Conservation (phyloP, 2,113 vertebrate species). For the Trochalopteron elliotii region DNA sequence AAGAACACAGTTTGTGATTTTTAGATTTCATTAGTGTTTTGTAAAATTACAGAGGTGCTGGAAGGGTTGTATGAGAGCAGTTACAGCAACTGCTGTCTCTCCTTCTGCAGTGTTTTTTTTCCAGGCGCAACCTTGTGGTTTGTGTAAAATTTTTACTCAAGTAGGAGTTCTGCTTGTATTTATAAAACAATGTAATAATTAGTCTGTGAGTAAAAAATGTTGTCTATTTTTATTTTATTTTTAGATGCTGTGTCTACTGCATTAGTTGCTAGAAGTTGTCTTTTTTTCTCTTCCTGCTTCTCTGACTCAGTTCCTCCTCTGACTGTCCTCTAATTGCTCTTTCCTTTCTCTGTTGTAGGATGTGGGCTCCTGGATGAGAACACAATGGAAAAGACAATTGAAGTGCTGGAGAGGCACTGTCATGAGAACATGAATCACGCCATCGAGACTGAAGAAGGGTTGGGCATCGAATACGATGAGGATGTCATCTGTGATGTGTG, state of each 20-base stretch:
- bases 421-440: conserved; percentile 97
- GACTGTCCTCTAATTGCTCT: not conserved
- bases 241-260: not conserved
- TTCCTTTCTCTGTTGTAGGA: conserved; percentile 71
- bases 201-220: not conserved
- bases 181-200: not conserved
- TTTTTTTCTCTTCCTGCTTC: not conserved
- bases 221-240: not conserved
- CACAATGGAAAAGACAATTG: conserved; percentile 92
- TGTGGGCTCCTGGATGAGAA: conserved; percentile 86
- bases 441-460: conserved; percentile 94
- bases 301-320: not conserved
- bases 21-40: not conserved
- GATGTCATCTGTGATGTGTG: conserved; percentile 99
- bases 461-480: conserved; percentile 98
- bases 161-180: not conserved
- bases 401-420: conserved; percentile 91
- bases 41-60: not conserved
- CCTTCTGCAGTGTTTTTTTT: not conserved
- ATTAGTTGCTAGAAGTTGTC: not conserved
- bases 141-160: not conserved
- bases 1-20: not conserved
- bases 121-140: not conserved
- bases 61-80: not conserved
- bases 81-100: not conserved